Base-by-base conservation (phyloP, 2,113 vertebrate species). In the Macrotus californicus region DNA sequence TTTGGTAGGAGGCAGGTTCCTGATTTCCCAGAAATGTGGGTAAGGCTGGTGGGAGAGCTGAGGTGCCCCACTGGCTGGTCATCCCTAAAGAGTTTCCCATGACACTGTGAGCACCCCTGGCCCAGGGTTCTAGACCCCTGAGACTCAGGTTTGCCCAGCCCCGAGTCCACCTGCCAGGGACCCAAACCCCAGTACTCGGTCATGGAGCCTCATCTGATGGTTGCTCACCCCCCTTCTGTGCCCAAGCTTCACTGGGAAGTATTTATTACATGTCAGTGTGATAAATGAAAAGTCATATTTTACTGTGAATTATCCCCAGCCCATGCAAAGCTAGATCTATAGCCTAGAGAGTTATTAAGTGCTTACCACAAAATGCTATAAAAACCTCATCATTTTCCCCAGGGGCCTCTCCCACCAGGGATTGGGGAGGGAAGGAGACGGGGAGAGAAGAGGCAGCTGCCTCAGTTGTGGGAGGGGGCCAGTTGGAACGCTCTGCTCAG, bases 231-330 rank as follows among this genome's bases (percentile, higher is more conserved):
- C 19, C 61, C 50, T 94, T 96, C 67, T 66, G 91, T 50, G 8
- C 88, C 82, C 89, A 91, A 21, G 94, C 94, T 98, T 98, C 97
- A 96, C 96, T 96, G 96, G 96, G 95, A 98, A 98, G 97, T 98
- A 98, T 98, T 98, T 98, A 98, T 98, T 97, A 97, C 97, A 97
- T 64, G 94, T 97, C 98, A 98, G 66, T 80, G 96, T 98, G 98
- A 98, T 98, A 98, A 98, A 98, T 98, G 98, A 98, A 98, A 98
- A 98, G 97, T 97, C 97, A 95, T 98, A 98, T 98, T 98, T 98
- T 98, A 98, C 73, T 96, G 97, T 98, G 98, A 98, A 98, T 98
- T 98, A 98, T 98, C 98, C 97, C 96, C 91, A 97, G 95, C 94
- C 94, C 89, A 95, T 93, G 96, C 85, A 61, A 97, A 98, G 97